A percentile compares a stretch with the other conserved stretches of the same genome.
phyloP scores from a whole-genome alignment of 1,140 invertebrate genomes.

The Tenebrio molitor region DNA sequence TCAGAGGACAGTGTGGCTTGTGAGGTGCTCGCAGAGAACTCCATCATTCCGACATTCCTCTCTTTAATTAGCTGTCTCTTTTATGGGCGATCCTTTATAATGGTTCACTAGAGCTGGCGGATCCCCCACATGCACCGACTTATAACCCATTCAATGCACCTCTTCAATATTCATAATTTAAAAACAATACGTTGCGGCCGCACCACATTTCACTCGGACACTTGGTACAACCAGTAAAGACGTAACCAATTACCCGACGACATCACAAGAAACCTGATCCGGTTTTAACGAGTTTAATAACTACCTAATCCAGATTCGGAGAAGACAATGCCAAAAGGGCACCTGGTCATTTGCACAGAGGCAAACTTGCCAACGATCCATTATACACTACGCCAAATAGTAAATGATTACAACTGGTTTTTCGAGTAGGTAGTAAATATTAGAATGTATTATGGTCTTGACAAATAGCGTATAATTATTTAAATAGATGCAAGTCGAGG shows the following conservation, averaged over 20 bases:
- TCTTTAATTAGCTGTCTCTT: slow-evolving; percentile 37
- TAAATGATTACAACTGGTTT: slow-evolving; percentile 38
- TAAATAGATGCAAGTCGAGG: slow-evolving; percentile 33
- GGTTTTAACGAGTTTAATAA: slow-evolving; percentile 17
- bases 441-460: slow-evolving; percentile 32
- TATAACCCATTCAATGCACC: slow-evolving; percentile 36
- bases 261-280: slow-evolving; percentile 33
- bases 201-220: slow-evolving; percentile 29
- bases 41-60: slow-evolving; percentile 34
- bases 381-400: slow-evolving; percentile 35
- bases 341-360: neutral
- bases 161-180: slow-evolving; percentile 37
- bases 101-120: slow-evolving; percentile 33
- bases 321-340: neutral
- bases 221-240: slow-evolving; percentile 14
- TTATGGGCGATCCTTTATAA: slow-evolving; percentile 37
- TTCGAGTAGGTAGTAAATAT: slow-evolving; percentile 32
- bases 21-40: slow-evolving; percentile 20
- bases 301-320: slow-evolving; percentile 6
- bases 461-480: slow-evolving; percentile 39
- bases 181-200: slow-evolving; percentile 23
- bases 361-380: slow-evolving; percentile 19
- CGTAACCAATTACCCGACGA: slow-evolving; percentile 29
- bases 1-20: slow-evolving; percentile 23
- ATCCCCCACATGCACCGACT: slow-evolving; percentile 29